Evolutionary conservation across 1,140 invertebrate species (phyloP), one percentile per base, ranked within the genome.

Genomic region (Drosophila saltans): DNA sequence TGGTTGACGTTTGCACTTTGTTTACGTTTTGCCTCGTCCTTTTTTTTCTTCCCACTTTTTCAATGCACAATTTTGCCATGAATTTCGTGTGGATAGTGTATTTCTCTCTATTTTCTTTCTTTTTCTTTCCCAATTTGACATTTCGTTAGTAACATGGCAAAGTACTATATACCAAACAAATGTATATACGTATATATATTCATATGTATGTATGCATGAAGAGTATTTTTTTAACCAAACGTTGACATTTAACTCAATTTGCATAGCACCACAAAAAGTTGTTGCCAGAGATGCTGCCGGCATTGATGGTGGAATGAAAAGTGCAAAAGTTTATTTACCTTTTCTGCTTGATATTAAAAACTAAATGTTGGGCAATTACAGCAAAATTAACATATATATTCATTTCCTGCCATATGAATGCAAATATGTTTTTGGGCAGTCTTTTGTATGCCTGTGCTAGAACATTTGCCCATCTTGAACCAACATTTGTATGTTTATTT

Each of bases 1-100:
- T 69, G 57, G 73, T 75, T 75, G 78, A 80, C 84, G 84, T 84
- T 88, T 89, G 84, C 83, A 89, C 73, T 84, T 88, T 88, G 69
- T 58, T 68, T 80, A 60, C 60, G 63, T 57, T 64, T 52, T 16
- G 10, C 45, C 9, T 30, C 41, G 36, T 9, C 0, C 16, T 16
- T 16, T 16, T 16, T 16, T 40, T n/a, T 45, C 55, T 24, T 56
- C 57, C 52, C 57, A 16, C 33, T 45, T 59, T 75, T 69, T 70
- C 67, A 60, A 59, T 78, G 74, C 80, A 82, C 74, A 82, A 75
- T 80, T 83, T 83, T 88, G 69, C 57, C 76, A 71, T 72, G 64
- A 82, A 77, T 80, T 76, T 64, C 24, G 8, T 65, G 63, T 65
- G 45, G 0, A 52, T 24, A 52, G 8, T 52, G 21, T 52, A 16